Conservation (phyloP, 2,888 invertebrate species). For the Patella caerulea region DNA sequence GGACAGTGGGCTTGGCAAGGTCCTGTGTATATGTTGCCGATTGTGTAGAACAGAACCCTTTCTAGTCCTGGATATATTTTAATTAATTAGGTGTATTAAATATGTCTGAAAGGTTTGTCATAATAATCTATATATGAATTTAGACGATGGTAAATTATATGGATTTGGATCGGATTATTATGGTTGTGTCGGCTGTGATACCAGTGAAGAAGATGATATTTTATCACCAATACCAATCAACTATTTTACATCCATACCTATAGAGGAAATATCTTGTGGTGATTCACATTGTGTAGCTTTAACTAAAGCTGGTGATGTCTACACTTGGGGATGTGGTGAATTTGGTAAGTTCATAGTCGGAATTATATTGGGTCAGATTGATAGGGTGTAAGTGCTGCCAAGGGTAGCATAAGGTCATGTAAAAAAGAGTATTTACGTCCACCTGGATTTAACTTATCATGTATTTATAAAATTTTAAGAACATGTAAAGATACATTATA, state of each 20-base stretch:
- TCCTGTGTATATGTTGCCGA: too few species aligned
- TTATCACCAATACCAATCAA: slow-evolving; percentile 54
- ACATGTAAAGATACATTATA: too few species aligned
- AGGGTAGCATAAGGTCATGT: too few species aligned
- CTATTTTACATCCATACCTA: slow-evolving; percentile 51
- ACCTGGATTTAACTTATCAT: not conserved
- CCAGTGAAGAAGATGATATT: slow-evolving; percentile 59
- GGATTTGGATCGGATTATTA: slow-evolving; percentile 70
- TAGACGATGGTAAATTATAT: slow-evolving; percentile 67
- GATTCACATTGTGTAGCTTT: slow-evolving; percentile 67
- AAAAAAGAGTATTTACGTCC: not conserved
- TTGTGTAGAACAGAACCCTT: too few species aligned
- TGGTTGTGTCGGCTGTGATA: slow-evolving; percentile 67
- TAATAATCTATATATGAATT: not conserved
- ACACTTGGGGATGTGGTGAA: slow-evolving; percentile 71
- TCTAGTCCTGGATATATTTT: too few species aligned
- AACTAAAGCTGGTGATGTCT: slow-evolving; percentile 64
- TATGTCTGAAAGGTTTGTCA: too few species aligned
- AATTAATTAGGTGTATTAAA: too few species aligned
- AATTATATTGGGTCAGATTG: not conserved
- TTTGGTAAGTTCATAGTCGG: slow-evolving; percentile 58
- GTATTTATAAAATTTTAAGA: not conserved
- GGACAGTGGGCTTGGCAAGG: too few species aligned
- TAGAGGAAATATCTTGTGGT: slow-evolving; percentile 66
- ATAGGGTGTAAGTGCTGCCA: too few species aligned